Percentiles rank a stretch among this genome's conserved stretches.
Conservation (phyloP, 2,113 vertebrate species). For the Prionailurus bengalensis region DNA sequence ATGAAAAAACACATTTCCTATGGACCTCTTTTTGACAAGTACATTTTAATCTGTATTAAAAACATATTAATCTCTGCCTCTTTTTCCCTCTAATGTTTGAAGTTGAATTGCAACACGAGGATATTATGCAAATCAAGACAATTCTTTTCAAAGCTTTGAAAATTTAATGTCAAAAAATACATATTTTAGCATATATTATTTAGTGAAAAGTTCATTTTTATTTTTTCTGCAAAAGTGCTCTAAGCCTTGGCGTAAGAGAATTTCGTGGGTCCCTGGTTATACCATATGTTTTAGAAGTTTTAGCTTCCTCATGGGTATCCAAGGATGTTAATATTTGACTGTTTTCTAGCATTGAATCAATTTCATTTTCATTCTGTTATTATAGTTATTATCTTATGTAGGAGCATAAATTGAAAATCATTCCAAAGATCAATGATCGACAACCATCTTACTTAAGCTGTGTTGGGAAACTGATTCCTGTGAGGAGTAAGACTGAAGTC, state of each 20-base stretch:
- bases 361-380: background rate
- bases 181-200: constrained; percentile 92
- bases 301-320: constrained; percentile 19
- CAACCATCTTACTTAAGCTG: background rate
- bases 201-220: constrained; percentile 89
- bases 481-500: background rate
- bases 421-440: background rate
- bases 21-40: constrained; percentile 72
- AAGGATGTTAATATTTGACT: constrained; percentile 29
- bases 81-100: constrained; percentile 74
- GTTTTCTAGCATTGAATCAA: background rate
- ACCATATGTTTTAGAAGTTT: constrained; percentile 77
- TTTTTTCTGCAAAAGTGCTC: constrained; percentile 83
- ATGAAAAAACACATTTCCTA: constrained; percentile 66
- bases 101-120: constrained; percentile 82
- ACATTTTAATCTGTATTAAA: constrained; percentile 82
- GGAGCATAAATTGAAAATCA: background rate
- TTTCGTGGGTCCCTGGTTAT: constrained; percentile 77
- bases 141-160: constrained; percentile 87
- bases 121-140: constrained; percentile 89
- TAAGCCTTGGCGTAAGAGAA: constrained; percentile 79
- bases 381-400: background rate
- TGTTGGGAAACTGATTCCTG: background rate
- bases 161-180: constrained; percentile 91
- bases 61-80: constrained; percentile 79